Conservation (phyloP, 2,888 invertebrate genomes). For the Melinopterus prodromus region DNA sequence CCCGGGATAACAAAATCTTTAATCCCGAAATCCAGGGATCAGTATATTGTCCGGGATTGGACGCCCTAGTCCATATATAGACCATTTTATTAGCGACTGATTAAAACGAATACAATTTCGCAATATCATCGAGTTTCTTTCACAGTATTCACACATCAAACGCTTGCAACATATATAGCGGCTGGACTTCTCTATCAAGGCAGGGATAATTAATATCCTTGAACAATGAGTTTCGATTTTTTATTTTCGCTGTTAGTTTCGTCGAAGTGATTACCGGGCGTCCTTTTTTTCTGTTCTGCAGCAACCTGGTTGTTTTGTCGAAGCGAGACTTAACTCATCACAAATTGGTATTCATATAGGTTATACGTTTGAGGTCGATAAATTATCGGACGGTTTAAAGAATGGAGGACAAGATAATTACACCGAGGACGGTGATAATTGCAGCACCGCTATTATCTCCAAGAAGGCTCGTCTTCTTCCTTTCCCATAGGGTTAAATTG, state of each 20-base stretch:
- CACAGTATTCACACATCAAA: background rate
- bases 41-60: too few species aligned
- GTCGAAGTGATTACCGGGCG: background rate
- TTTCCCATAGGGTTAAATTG: background rate
- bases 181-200: background rate
- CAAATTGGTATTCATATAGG: constrained; percentile 18
- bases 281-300: background rate
- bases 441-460: constrained; percentile 16
- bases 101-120: background rate
- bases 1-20: too few species aligned
- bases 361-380: constrained; percentile 4
- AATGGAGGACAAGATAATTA: constrained; percentile 25
- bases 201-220: background rate
- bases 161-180: background rate
- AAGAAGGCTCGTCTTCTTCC: background rate
- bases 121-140: background rate
- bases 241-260: background rate
- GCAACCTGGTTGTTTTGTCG: background rate
- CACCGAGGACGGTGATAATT: constrained; percentile 24
- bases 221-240: background rate
- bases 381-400: constrained; percentile 21
- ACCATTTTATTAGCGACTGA: background rate
- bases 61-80: background rate
- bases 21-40: too few species aligned
- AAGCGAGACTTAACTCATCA: background rate